Base-by-base conservation (phyloP, 2,888 invertebrate genomes). In the Scaptomyza tumidula region DNA sequence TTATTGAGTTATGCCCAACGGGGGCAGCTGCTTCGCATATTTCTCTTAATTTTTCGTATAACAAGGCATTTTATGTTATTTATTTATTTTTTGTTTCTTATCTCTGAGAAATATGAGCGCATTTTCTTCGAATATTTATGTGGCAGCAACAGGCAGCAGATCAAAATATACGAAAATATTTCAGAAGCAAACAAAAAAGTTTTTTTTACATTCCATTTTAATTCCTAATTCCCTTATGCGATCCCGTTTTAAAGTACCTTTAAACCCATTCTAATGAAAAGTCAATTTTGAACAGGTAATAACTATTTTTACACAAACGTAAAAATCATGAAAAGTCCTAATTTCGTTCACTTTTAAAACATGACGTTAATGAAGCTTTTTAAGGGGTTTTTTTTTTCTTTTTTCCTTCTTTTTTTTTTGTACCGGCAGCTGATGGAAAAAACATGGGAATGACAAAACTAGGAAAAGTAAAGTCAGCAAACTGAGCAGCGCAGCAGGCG, bases 1-100 rank as follows among this genome's bases (percentile, higher is more conserved):
- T 83, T 83, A 83, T 83, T 88, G 88, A 83, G 83, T 86, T 83
- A 83, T 83, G 83, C 88, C 86, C 88, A 83, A 71, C 86, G 82
- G 88, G 71, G 80, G 86, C 88, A 83, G 78, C 84, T 80, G 88
- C 86, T 59, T 75, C 61, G 71, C 80, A 83, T 83, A 81, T 75
- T 88, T 88, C 75, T 66, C 67, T 88, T 88, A 88, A 88, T 83
- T 83, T 74, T 74, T 78, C 75, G 75, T 41, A 39, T 80, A 86
- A 88, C 37, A 88, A 86, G 80, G 86, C 86, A 77, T 86, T 85
- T 62, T 6, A 6, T 37, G 3, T 3, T 35, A 9, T 56, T 35
- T 16, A 4, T 11, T 44, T 35, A n/a, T n/a, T n/a, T n/a, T n/a
- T n/a, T n/a, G n/a, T n/a, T n/a, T 29, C 33, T 16, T 43, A 13